Base-by-base conservation (phyloP, 2,797 vertebrate species). In the Gambelia wislizenii region DNA sequence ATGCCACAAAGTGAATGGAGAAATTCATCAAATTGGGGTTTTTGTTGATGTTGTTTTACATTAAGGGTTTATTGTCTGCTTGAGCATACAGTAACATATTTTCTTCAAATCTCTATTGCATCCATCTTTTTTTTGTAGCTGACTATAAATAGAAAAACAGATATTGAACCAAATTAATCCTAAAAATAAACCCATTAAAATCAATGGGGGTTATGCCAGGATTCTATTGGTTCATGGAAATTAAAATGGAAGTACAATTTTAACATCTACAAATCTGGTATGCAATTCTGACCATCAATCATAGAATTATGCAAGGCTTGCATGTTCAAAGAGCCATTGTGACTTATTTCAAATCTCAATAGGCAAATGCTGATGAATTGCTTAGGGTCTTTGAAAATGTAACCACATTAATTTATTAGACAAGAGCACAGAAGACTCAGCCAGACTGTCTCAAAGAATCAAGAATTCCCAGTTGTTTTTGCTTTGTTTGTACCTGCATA, bases 381-480 rank as follows among this genome's bases (percentile, higher is more conserved):
- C 20, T 36, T 33, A 78, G 61, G 0, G 27, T 74, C 39, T 84
- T 75, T 81, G 89, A 75, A 67, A 85, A 64, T 16, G 18, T n/a
- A 79, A 47, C 59, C 80, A n/a, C 42, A 79, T 89, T 79, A 74
- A 80, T 89, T 59, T 80, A 87, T 27, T 44, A 83, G 77, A 77
- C 6, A 67, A n/a, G 1, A 72, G 25, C 33, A 30, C 61, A 27
- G 61, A 64, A 25, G 25, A 22, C 59, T 25, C 25, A 64, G 25
- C 25, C 7, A 2, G 27, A 64, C 61, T 64, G 27, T 27, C 61
- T 64, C 8, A 64, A 64, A 30, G 27, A 30, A 30, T 64, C 30
- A 18, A 59, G 20, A 59, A 22, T 20, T 59, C 20, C 56, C 18
- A 59, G 18, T 59, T 22, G 16, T 59, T 59, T 59, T 22, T 5